phyloP scores from a whole-genome alignment of 2,113 vertebrate genomes.

The Leptodactylus fuscus region DNA sequence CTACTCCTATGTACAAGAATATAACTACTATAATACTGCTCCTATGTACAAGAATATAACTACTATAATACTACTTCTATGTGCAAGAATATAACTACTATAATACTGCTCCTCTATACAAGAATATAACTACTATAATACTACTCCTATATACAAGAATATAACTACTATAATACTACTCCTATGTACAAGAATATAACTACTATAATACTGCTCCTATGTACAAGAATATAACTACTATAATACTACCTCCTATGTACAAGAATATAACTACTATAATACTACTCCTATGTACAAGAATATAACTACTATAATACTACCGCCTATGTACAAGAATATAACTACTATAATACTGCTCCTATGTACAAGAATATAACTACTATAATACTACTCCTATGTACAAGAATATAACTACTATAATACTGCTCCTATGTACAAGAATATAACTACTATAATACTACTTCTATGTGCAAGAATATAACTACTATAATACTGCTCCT shows the following conservation, averaged over 20 bases:
- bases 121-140: conserved; percentile 1
- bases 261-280: conserved; percentile 15
- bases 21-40: background rate
- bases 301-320: background rate
- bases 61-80: background rate
- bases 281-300: conserved; percentile 1
- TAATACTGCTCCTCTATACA: background rate
- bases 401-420: conserved; percentile 18
- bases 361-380: background rate
- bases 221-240: conserved; percentile 1
- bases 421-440: background rate
- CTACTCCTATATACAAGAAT: background rate
- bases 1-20: background rate
- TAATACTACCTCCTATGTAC: background rate
- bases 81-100: too few relatives aligned
- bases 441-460: conserved; percentile 13
- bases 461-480: conserved; percentile 10
- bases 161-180: background rate
- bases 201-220: background rate
- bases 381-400: conserved; percentile 6
- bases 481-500: conserved; percentile 12
- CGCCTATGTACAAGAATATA: background rate
- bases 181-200: conserved; percentile 1
- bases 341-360: conserved; percentile 4
- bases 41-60: conserved; percentile 3